phyloP scores from a whole-genome alignment of 2,888 invertebrate genomes.

The Caenorhabditis macrosperma region DNA sequence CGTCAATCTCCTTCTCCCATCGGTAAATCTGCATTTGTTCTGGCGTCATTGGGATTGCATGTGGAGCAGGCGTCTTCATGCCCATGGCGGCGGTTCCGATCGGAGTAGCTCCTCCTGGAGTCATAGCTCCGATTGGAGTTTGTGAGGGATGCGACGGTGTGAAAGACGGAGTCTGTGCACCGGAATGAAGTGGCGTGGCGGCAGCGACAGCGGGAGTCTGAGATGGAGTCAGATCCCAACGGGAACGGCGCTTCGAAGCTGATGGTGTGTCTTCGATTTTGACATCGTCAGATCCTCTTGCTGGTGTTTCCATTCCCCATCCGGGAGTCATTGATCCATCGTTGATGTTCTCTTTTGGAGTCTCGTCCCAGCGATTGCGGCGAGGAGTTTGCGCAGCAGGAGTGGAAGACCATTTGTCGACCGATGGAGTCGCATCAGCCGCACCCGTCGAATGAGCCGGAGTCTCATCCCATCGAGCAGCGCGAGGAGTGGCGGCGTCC shows the following conservation, averaged over 20 bases:
- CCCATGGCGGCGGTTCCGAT: slow-evolving; percentile 92
- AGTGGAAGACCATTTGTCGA: slow-evolving; percentile 92
- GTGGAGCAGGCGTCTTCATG: slow-evolving; percentile 96
- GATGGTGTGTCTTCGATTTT: slow-evolving; percentile 89
- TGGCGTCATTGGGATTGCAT: slow-evolving; percentile 95
- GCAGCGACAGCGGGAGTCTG: slow-evolving; percentile 81
- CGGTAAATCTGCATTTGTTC: slow-evolving; percentile 88
- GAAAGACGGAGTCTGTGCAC: slow-evolving; percentile 80
- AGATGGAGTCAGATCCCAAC: slow-evolving; percentile 98
- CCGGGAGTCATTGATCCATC: slow-evolving; percentile 87
- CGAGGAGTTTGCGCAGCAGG: slow-evolving; percentile 85
- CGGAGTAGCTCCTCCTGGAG: slow-evolving; percentile 82
- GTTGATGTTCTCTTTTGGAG: slow-evolving; percentile 87
- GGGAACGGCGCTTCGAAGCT: slow-evolving; percentile 93
- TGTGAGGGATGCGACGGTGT: slow-evolving; percentile 72
- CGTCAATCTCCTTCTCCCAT: slow-evolving; percentile 91
- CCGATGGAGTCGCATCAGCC: slow-evolving; percentile 83
- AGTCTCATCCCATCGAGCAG: slow-evolving; percentile 85
- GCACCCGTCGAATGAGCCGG: slow-evolving; percentile 83
- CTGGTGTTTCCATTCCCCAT: slow-evolving; percentile 97
- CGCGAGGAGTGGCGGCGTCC: slow-evolving; percentile 85
- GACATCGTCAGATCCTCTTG: slow-evolving; percentile 83
- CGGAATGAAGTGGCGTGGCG: slow-evolving; percentile 61
- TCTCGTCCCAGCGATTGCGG: slow-evolving; percentile 99
- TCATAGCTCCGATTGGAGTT: slow-evolving; percentile 76